Conservation (phyloP, 1,140 invertebrate species). For the Ditylenchus dipsaci region DNA sequence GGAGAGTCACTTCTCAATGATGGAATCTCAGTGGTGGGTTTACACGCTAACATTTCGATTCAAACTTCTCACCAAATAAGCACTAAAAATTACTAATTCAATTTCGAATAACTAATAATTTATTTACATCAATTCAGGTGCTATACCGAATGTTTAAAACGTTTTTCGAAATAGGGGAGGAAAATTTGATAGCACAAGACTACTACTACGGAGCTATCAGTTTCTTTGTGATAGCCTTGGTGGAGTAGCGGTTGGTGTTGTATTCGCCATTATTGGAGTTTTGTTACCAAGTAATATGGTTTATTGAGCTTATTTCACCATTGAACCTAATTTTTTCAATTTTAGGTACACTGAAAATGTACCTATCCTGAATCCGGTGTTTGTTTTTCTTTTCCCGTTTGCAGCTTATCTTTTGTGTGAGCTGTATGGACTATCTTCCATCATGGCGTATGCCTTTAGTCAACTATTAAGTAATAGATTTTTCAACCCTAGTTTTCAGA, state of each 20-base stretch:
- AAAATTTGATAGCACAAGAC: slow-evolving; percentile 60
- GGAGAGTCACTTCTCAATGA: slow-evolving; percentile 96
- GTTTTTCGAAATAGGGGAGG: slow-evolving; percentile 64
- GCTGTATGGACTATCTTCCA: slow-evolving; percentile 45
- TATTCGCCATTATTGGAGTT: slow-evolving; percentile 91
- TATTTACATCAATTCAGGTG: slow-evolving; percentile 65
- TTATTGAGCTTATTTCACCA: too few relatives aligned
- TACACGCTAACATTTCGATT: background rate
- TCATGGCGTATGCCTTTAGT: slow-evolving; percentile 34
- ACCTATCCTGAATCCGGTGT: slow-evolving; percentile 53
- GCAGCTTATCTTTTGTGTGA: slow-evolving; percentile 44
- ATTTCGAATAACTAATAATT: background rate
- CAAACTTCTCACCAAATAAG: background rate
- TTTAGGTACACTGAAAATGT: slow-evolving; percentile 48
- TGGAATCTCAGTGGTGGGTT: slow-evolving; percentile 63
- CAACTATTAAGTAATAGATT: background rate
- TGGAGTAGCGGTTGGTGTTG: slow-evolving; percentile 72
- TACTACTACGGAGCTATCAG: slow-evolving; percentile 73
- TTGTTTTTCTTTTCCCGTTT: slow-evolving; percentile 52
- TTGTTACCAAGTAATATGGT: slow-evolving; percentile 45
- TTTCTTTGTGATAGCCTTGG: slow-evolving; percentile 1
- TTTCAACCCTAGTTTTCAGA: slow-evolving; percentile 60
- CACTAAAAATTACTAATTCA: too few relatives aligned
- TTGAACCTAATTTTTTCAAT: slow-evolving; percentile 6
- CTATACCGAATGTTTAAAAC: slow-evolving; percentile 69